phyloP scores from a whole-genome alignment of 2,888 invertebrate species.

The Phymatocera aterrima region DNA sequence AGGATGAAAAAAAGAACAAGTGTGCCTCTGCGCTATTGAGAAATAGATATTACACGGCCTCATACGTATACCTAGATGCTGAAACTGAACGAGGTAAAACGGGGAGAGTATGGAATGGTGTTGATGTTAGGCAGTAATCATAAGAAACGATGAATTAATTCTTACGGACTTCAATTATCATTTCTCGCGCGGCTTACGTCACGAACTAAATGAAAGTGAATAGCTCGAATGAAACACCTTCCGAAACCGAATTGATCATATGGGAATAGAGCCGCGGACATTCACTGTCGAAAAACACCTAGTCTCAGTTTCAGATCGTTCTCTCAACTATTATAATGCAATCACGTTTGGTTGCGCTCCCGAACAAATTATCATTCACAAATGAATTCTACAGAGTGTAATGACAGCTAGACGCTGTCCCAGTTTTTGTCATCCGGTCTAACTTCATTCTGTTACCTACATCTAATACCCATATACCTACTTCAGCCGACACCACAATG shows the following conservation, averaged over 20 bases:
- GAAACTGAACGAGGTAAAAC: neutral
- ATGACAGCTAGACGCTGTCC: neutral
- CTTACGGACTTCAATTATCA: neutral
- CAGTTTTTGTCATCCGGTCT: neutral
- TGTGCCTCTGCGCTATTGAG: no score
- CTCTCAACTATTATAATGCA: slow-evolving; percentile 12
- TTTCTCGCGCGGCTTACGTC: slow-evolving; percentile 7
- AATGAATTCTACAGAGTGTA: neutral
- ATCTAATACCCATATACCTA: neutral
- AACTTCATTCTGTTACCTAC: neutral
- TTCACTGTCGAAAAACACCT: neutral
- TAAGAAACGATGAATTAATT: neutral
- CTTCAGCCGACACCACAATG: neutral
- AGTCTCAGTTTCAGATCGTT: neutral
- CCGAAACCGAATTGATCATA: neutral
- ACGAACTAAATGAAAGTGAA: slow-evolving; percentile 27
- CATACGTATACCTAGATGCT: no score
- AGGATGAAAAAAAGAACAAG: no score
- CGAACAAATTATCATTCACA: neutral
- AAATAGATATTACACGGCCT: no score
- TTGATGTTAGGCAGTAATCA: neutral
- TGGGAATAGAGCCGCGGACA: neutral
- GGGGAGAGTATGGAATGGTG: neutral
- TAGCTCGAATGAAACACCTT: neutral
- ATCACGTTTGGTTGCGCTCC: neutral